Conservation (phyloP, 2,113 vertebrate genomes). For the Fregetta grallaria region DNA sequence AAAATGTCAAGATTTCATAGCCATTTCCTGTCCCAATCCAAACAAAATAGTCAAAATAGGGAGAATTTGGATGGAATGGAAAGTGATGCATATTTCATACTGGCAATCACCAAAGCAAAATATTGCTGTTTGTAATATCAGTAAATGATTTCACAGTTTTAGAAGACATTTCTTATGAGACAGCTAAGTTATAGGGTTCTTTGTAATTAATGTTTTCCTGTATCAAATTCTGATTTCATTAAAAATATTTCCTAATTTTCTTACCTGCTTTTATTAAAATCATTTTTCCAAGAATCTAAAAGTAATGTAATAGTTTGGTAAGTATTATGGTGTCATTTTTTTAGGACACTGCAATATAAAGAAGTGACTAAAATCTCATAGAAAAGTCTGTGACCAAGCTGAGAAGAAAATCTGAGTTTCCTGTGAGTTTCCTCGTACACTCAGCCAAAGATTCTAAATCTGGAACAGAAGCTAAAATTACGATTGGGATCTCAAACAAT, state of each 20-base stretch:
- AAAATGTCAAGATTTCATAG: not conserved
- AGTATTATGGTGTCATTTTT: not conserved
- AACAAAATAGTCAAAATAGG: not conserved
- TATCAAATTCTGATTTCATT: not conserved
- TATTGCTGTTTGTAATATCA: not conserved
- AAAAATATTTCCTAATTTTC: not conserved
- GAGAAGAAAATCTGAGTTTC: not conserved
- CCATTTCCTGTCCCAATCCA: not conserved
- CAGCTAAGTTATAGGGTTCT: not conserved
- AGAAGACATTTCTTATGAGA: not conserved
- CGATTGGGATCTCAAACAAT: not conserved
- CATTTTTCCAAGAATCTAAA: not conserved
- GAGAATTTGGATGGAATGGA: not conserved
- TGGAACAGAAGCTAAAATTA: not conserved
- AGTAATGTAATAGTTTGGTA: not conserved
- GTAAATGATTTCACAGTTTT: not conserved
- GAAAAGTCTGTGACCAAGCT: not conserved
- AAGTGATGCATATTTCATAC: not conserved
- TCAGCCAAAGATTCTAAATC: not conserved
- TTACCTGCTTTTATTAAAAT: not conserved
- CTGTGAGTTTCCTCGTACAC: not conserved
- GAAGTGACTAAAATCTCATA: not conserved
- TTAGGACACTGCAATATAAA: not conserved
- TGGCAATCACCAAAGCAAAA: not conserved
- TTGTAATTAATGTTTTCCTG: not conserved